Base-by-base conservation (phyloP, 2,888 invertebrate species). In the Leucophenga montana region DNA sequence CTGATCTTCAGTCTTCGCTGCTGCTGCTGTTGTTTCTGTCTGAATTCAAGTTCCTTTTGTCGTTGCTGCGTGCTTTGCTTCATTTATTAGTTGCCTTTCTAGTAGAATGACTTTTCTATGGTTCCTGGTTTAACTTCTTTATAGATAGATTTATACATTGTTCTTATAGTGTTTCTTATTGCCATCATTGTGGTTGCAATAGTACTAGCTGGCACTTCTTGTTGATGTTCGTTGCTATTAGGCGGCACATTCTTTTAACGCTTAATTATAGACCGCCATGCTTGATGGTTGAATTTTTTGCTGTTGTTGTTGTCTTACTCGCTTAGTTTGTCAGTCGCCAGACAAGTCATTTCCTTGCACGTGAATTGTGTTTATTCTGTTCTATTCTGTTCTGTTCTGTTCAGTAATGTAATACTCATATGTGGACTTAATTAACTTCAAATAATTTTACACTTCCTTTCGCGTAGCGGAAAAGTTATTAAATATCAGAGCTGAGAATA, bases 221-320 rank as follows among this genome's bases (percentile, higher is more conserved):
- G 33, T 59, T 31, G 22, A 39, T 62, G 46, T 39, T 27, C 50
- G 16, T 70, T 74, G 76, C 82, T 78, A 81, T 81, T 82, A 83
- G 84, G 76, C 81, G 84, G 84, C 80, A 76, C 72, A 84, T 80
- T 82, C 80, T 77, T 77, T 75, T 73, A 77, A 74, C 78, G 82
- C 82, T 81, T 84, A 81, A 81, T 81, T 81, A 81, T 75, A 81
- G 76, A 71, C 71, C 71, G 74, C 70, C 77, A 68, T 66, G 73
- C 44, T 61, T 61, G 39, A 16, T 56, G 68, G 66, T 54, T 71
- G 14, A 33, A 20, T 65, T 53, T 67, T 44, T 56, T 14, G 20
- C 22, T 31, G 1, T 20, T 27, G 57, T 14, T 67, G 65, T 69
- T 61, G 67, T 67, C 69, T 75, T 61, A 62, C 65, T 70, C 20